These are phyloP conservation scores for Chesias legatella DNA, from an alignment of 2,888 invertebrate genomes.

Conservation along the genomic window DNA sequence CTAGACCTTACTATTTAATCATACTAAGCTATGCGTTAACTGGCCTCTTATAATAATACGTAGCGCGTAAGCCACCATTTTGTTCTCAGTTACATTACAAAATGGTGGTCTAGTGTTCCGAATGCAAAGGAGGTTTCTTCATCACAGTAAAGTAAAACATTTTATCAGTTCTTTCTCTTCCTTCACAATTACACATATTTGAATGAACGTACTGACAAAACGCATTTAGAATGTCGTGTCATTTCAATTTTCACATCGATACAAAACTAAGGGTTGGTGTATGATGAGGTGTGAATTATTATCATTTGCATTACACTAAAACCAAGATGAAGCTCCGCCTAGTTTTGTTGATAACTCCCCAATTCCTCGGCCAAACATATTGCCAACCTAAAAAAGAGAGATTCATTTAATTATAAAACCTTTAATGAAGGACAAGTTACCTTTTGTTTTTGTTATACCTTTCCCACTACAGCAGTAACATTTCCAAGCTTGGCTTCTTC, in stretches of 20 bases:
- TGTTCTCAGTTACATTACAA: slow-evolving; percentile 40
- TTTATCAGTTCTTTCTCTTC: slow-evolving; percentile 42
- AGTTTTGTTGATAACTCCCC: slow-evolving; percentile 94
- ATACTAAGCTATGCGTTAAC: slow-evolving; percentile 71
- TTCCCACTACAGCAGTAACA: slow-evolving; percentile 91
- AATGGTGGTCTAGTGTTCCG: slow-evolving; percentile 50
- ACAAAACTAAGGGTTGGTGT: slow-evolving; percentile 44
- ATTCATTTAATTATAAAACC: too few species aligned
- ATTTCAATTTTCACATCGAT: slow-evolving; percentile 49
- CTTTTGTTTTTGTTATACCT: slow-evolving; percentile 56
- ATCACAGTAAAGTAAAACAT: slow-evolving; percentile 62
- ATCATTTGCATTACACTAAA: slow-evolving; percentile 75
- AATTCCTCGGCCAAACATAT: slow-evolving; percentile 93
- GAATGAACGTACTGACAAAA: slow-evolving; percentile 44
- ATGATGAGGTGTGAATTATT: slow-evolving; percentile 33
- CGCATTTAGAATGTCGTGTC: slow-evolving; percentile 45
- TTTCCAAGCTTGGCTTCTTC: slow-evolving; percentile 86
- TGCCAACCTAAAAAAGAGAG: slow-evolving; percentile 83
- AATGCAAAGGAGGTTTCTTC: slow-evolving; percentile 50
- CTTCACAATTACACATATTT: slow-evolving; percentile 1
- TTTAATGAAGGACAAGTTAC: too few species aligned
- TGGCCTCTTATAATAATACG: slow-evolving; percentile 53
- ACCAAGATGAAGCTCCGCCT: slow-evolving; percentile 92
- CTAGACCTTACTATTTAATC: slow-evolving; percentile 65
- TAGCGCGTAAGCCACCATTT: slow-evolving; percentile 54